Conservation (phyloP, 2,113 vertebrate species). For the Coturnix japonica region DNA sequence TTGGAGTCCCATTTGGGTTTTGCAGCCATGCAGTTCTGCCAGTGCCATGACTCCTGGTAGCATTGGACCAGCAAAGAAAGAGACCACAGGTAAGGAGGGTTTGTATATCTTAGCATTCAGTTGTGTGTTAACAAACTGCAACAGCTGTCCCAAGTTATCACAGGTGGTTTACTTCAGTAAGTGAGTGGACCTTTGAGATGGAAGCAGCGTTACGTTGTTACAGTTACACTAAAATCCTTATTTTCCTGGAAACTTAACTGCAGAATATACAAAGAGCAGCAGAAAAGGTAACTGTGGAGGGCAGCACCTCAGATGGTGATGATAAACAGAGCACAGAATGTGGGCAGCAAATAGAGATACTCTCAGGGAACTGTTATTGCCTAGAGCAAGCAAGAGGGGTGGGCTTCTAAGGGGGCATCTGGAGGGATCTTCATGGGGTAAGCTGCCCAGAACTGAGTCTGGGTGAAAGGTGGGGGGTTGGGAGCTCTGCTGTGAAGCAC, state of each 20-base stretch:
- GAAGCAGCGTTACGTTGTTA: background rate
- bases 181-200: background rate
- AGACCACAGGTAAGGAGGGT: constrained; percentile 64
- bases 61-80: constrained; percentile 73
- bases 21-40: constrained; percentile 1
- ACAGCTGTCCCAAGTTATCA: background rate
- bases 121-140: background rate
- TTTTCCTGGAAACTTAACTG: background rate
- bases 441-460: background rate
- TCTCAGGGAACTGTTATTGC: background rate
- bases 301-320: background rate
- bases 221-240: background rate
- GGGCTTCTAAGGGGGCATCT: background rate
- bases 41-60: constrained; percentile 78
- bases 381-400: background rate
- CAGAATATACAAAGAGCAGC: background rate
- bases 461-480: background rate
- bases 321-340: background rate
- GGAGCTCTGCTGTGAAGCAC: background rate
- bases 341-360: background rate
- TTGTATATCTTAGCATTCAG: background rate
- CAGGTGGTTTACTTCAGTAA: background rate
- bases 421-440: background rate
- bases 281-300: background rate
- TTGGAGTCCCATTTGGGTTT: background rate